phyloP scores from a whole-genome alignment of 2,888 invertebrate genomes.

The Chaetogeoica ovagalla region DNA sequence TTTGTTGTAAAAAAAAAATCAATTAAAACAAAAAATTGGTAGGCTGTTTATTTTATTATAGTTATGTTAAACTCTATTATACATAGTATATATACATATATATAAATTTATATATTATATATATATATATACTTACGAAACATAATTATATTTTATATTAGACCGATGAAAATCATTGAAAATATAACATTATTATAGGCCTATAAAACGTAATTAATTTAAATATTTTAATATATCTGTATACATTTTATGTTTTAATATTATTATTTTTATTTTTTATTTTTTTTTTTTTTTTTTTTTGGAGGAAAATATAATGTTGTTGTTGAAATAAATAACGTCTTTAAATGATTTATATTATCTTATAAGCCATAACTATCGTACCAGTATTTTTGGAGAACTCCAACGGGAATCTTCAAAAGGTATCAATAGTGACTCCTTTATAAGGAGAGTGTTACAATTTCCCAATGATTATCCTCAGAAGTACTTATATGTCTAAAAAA shows the following conservation, averaged over 20 bases:
- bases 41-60: constrained; percentile 45
- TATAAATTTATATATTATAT: too few species aligned
- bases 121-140: too few species aligned
- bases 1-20: constrained; percentile 25
- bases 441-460: too few species aligned
- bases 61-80: constrained; percentile 23
- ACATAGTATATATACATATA: not conserved
- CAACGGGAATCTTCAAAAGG: too few species aligned
- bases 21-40: constrained; percentile 5
- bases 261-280: not conserved
- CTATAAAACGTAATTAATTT: constrained; percentile 5
- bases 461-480: too few species aligned
- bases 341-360: constrained; percentile 9
- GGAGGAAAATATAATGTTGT: constrained; percentile 46
- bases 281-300: not conserved
- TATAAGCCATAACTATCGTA: too few species aligned
- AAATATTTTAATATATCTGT: not conserved
- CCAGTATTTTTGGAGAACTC: too few species aligned
- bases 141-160: constrained; percentile 7
- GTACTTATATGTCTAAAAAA: too few species aligned
- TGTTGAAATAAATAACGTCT: constrained; percentile 43
- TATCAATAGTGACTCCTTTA: too few species aligned
- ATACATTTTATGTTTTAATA: not conserved
- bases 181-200: constrained; percentile 17
- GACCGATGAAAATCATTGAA: constrained; percentile 21